phyloP scores from a whole-genome alignment of 1,140 invertebrate species.

The Portunus trituberculatus region DNA sequence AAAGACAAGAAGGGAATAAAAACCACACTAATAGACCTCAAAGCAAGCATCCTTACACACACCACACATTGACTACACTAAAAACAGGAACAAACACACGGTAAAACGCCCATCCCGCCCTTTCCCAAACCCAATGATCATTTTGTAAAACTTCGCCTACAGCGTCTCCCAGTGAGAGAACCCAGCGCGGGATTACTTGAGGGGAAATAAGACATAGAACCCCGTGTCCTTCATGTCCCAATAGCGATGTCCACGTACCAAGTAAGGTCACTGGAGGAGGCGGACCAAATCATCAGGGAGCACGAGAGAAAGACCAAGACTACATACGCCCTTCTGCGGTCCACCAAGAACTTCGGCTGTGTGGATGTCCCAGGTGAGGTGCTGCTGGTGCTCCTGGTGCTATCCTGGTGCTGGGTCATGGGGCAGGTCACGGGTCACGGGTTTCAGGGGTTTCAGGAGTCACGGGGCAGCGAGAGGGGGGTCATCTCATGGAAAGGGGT shows the following conservation, averaged over 20 bases:
- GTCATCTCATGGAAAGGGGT: too few species aligned
- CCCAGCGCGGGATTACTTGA: constrained; percentile 62
- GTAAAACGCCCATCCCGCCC: too few species aligned
- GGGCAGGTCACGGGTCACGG: too few species aligned
- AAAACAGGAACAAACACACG: too few species aligned
- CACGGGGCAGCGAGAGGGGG: too few species aligned
- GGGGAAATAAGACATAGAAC: background rate
- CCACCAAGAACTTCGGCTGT: constrained; percentile 72
- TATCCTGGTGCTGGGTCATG: too few species aligned
- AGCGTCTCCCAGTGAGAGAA: constrained; percentile 13
- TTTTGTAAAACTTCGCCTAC: constrained; percentile 55
- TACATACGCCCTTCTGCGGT: constrained; percentile 65
- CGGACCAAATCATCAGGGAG: constrained; percentile 66
- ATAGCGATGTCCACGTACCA: constrained; percentile 69
- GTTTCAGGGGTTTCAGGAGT: too few species aligned
- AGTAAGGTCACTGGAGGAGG: constrained; percentile 71
- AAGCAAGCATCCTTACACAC: too few species aligned
- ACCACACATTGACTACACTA: too few species aligned
- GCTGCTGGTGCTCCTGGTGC: background rate
- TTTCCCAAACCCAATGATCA: background rate
- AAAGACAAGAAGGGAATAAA: too few species aligned
- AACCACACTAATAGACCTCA: too few species aligned
- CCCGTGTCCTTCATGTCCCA: background rate
- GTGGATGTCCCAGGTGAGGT: constrained; percentile 64
- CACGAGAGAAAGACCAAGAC: constrained; percentile 73